Percentiles rank a stretch among this genome's conserved stretches.
Conservation (phyloP, 2,888 invertebrate genomes). For the Epinotia bilunana region DNA sequence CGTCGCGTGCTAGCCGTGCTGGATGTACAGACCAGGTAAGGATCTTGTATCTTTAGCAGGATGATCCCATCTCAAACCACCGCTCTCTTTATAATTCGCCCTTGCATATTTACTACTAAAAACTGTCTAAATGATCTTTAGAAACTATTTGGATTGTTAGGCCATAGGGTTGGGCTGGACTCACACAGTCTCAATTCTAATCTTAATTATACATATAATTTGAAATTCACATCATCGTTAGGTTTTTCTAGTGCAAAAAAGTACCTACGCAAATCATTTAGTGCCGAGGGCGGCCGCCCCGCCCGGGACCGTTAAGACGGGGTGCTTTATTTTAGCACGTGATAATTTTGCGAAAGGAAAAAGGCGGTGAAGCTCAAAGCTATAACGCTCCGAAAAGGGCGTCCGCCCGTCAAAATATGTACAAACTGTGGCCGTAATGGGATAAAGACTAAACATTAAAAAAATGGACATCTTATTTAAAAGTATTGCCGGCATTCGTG, state of each 20-base stretch:
- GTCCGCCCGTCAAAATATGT: conserved; percentile 80
- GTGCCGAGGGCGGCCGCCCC: conserved; percentile 4
- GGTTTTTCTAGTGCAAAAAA: not conserved
- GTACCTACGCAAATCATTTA: conserved; percentile 4
- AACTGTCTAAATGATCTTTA: too few relatives aligned
- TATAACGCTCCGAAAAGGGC: conserved; percentile 60
- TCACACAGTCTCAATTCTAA: too few relatives aligned
- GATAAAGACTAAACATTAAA: conserved; percentile 67
- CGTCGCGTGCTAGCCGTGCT: too few relatives aligned
- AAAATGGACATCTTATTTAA: conserved; percentile 82
- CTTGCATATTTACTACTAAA: too few relatives aligned
- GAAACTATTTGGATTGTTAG: too few relatives aligned
- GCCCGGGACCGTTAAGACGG: conserved; percentile 28
- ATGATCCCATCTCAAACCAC: too few relatives aligned
- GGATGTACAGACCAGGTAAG: too few relatives aligned
- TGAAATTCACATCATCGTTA: not conserved
- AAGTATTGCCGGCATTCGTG: conserved; percentile 72
- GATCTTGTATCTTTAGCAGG: too few relatives aligned
- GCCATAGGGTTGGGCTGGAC: too few relatives aligned
- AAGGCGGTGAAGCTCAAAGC: conserved; percentile 70
- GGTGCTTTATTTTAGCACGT: conserved; percentile 64
- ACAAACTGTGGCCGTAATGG: conserved; percentile 76
- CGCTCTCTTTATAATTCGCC: too few relatives aligned
- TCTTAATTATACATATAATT: too few relatives aligned
- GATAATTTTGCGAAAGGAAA: conserved; percentile 69